Evolutionary conservation across 2,113 vertebrate species (phyloP), one percentile per base, ranked within the genome.

Genomic region (Cephalopholis sonnerati): DNA sequence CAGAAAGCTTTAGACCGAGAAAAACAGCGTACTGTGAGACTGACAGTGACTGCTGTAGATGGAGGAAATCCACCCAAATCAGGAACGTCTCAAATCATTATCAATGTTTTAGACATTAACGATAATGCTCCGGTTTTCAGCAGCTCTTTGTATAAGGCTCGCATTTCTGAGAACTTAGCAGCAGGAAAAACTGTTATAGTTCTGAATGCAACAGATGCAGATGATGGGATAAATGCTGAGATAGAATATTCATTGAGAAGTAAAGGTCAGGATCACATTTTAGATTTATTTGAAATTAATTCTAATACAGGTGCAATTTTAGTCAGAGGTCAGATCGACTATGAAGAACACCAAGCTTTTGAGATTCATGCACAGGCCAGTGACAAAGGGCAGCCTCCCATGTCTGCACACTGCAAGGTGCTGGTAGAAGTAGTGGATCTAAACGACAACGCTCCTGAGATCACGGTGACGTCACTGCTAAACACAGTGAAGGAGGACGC

Each of bases 361-460:
- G 93, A 96, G 77, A 94, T 96, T 36, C 90, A 89, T 3, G 82
- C 91, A n/a, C 86, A 94, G 64, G 95, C 94, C 17, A 89, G 87
- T n/a, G 95, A 96, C 79, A 95, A 87, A 86, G 94, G 85, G 9
- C 87, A 76, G 7, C 88, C 91, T 17, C 87, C 94, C 0, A 85
- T 96, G 92, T 86, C 91, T 1, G 86, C 89, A 8, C 78, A 95
- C 0, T 96, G 94, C 74, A 96, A 90, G 1, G 90, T 96, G 16
- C 36, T 96, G 39, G 90, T 96, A 20, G 87, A 96, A n/a, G 89
- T 97, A 15, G 0, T 95, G 50, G 96, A 96, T 67, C n/a, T 95
- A 6, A 97, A 97, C 11, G 96, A 97, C 72, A 96, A 96, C 39
- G 79, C 81, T 7, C 95, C 96, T 0, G 92, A 93, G 18, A 63